These are phyloP conservation scores for Panulirus ornatus DNA, from an alignment of 1,140 invertebrate genomes.

Conservation along the genomic window DNA sequence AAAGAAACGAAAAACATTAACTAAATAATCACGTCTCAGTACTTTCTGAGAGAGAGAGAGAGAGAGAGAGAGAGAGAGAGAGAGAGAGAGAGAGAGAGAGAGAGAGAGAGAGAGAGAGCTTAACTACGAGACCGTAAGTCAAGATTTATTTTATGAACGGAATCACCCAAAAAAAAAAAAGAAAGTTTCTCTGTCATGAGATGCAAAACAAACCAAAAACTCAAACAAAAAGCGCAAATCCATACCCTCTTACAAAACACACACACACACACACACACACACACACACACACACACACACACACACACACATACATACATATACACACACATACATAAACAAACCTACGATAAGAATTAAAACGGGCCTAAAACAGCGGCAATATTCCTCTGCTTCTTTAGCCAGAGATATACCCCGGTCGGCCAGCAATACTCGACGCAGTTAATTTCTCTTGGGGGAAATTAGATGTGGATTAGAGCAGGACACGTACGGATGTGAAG, in stretches of 20 bases:
- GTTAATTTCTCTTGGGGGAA: conserved; percentile 67
- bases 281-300: no score
- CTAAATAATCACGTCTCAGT: no score
- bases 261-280: no score
- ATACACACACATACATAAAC: neutral
- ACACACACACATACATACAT: neutral
- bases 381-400: conserved; percentile 17
- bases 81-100: neutral
- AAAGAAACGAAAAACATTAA: no score
- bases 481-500: conserved; percentile 51
- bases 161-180: no score
- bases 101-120: neutral
- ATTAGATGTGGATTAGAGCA: conserved; percentile 65
- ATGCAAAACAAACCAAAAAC: no score
- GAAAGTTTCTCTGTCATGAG: no score
- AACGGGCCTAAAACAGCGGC: neutral
- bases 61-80: conserved; percentile 23
- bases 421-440: conserved; percentile 39
- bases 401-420: conserved; percentile 20
- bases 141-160: no score
- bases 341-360: neutral
- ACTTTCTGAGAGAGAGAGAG: neutral
- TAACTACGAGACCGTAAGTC: neutral
- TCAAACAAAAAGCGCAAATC: no score
- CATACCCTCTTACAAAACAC: no score